Evolutionary conservation across 1,140 invertebrate species (phyloP), one percentile per base, ranked within the genome.

Genomic region (Lasioglossum albipes): DNA sequence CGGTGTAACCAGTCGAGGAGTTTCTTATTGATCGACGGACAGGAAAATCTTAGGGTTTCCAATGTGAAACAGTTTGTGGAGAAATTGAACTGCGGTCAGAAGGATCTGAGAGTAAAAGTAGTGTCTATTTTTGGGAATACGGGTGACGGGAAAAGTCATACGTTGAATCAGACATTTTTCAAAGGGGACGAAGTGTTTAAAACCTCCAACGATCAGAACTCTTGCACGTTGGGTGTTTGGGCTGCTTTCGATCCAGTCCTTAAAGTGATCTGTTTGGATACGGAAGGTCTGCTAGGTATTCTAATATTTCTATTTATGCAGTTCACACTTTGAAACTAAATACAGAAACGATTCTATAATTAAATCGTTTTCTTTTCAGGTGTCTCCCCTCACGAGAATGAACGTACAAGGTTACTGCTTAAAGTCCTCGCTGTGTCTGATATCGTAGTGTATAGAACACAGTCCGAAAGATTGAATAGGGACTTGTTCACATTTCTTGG

Each of bases 81-180:
- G 22, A 92, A 93, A 79, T 85, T 95, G 0, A 90, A 92, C 18
- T 95, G 94, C 78, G 81, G 81, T 9, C 89, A 92, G 22, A 90
- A 85, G 13, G 88, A 93, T 27, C 89, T 91, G 0, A 95, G 95
- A 89, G 95, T 97, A 2, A 98, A 97, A 94, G 97, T 98, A 27
- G 95, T 98, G 2, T 97, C 97, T 4, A 97, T 98, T 88, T 97
- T 98, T 94, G 97, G 97, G 1, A 97, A 97, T 87, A 97, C 97
- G 2, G 97, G 97, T 0, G 97, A 97, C 93, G 97, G 97, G 2
- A 98, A 98, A 92, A 97, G 97, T 57, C 94, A 96, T 85, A 97
- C 96, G 0, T 90, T 98, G 74, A 98, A 98, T 93, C 94, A 97
- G 84, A 95, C 95, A 20, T 97, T 98, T 89, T 98, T 97, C 90